Evolutionary conservation across 2,888 invertebrate genomes (phyloP).

Genomic region (Cyclophora albipunctata): DNA sequence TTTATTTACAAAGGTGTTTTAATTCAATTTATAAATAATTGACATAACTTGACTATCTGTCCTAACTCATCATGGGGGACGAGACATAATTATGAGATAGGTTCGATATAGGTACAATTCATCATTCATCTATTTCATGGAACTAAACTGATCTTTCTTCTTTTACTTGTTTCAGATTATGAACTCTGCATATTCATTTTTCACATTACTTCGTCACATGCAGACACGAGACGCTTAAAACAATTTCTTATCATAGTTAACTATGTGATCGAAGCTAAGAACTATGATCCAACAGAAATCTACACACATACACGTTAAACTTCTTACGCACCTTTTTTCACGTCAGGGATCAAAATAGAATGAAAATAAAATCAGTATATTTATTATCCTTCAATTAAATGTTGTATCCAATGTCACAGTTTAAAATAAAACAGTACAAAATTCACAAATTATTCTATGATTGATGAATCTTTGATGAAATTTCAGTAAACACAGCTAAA

Average conservation of each 20-base stretch:
- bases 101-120: no score
- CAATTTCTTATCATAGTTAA: no score
- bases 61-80: no score
- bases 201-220: slow-evolving; percentile 49
- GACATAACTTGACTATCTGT: no score
- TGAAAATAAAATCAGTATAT: neutral
- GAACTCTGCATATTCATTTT: slow-evolving; percentile 55
- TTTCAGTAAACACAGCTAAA: slow-evolving; percentile 16
- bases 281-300: no score
- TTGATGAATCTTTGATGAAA: slow-evolving; percentile 26
- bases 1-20: neutral
- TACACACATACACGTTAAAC: no score
- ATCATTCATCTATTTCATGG: no score
- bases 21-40: neutral
- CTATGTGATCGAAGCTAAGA: no score
- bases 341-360: neutral
- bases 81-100: no score
- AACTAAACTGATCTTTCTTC: no score
- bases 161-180: slow-evolving; percentile 45
- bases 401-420: neutral
- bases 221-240: slow-evolving; percentile 29
- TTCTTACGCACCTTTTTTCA: no score
- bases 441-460: slow-evolving; percentile 23
- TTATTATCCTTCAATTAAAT: neutral
- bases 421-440: slow-evolving; percentile 17